Evolutionary conservation across 2,797 vertebrate species (phyloP).

Genomic region (Brachyalestes nurse): DNA sequence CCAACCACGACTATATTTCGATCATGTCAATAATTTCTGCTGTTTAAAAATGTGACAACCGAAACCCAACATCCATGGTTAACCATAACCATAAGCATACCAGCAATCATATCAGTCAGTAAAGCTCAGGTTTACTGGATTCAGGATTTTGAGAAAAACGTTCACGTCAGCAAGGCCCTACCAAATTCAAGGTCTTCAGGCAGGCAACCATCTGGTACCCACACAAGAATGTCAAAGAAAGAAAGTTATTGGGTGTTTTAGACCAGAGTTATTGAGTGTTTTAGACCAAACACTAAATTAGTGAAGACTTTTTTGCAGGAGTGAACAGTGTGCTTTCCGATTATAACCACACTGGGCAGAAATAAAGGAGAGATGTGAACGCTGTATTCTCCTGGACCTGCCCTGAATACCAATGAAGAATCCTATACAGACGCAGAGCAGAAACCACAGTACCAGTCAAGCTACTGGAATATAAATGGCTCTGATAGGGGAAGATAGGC

Average conservation of each 20-base stretch:
- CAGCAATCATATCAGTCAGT: too few species aligned
- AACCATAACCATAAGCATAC: too few species aligned
- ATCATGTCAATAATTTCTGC: too few species aligned
- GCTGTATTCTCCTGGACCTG: slow-evolving; percentile 13
- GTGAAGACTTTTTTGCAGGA: background rate
- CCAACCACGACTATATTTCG: too few species aligned
- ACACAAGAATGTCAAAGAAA: background rate
- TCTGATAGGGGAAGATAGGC: slow-evolving; percentile 66
- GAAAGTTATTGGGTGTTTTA: background rate
- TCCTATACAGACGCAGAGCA: background rate
- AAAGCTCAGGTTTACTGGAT: too few species aligned
- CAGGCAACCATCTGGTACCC: background rate
- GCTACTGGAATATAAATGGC: slow-evolving; percentile 72
- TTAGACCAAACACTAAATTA: background rate
- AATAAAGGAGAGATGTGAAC: slow-evolving; percentile 20
- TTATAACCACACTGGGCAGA: background rate
- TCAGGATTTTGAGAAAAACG: too few species aligned
- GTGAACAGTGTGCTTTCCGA: background rate
- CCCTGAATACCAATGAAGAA: slow-evolving; percentile 41
- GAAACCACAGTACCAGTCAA: slow-evolving; percentile 58
- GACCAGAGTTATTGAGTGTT: background rate
- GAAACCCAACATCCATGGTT: too few species aligned
- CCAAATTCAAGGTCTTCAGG: background rate
- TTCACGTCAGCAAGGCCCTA: background rate
- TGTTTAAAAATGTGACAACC: too few species aligned